Evolutionary conservation across 2,113 vertebrate genomes (phyloP).

Genomic region (Camelus bactrianus): DNA sequence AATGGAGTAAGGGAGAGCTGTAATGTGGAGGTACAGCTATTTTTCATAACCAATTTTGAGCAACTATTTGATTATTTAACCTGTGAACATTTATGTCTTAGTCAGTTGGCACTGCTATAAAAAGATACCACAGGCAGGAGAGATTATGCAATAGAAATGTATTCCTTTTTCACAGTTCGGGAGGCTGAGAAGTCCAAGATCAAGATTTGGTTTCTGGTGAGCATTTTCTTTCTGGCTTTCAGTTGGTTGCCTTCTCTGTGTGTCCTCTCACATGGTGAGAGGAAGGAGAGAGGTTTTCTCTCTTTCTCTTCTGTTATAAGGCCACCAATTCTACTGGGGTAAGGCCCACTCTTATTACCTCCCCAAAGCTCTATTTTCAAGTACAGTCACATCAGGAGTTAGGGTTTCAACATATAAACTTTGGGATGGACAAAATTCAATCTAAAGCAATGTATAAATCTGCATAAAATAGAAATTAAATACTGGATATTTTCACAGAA

Average conservation of each 20-base stretch:
- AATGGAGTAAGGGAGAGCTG: neutral
- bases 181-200: no score
- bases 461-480: conserved; percentile 16
- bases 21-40: neutral
- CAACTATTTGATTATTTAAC: neutral
- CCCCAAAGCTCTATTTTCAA: neutral
- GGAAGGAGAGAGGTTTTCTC: neutral
- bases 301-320: neutral
- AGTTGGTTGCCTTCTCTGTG: neutral
- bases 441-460: neutral
- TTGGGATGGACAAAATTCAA: neutral
- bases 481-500: neutral
- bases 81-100: neutral
- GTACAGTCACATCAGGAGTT: neutral
- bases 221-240: neutral
- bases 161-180: neutral
- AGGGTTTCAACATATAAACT: neutral
- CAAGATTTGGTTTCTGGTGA: neutral
- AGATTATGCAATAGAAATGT: neutral
- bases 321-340: neutral
- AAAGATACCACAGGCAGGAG: neutral
- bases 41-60: neutral
- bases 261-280: neutral
- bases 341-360: neutral
- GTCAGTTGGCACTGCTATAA: neutral